phyloP scores from a whole-genome alignment of 2,888 invertebrate genomes.

The Formica aserva region DNA sequence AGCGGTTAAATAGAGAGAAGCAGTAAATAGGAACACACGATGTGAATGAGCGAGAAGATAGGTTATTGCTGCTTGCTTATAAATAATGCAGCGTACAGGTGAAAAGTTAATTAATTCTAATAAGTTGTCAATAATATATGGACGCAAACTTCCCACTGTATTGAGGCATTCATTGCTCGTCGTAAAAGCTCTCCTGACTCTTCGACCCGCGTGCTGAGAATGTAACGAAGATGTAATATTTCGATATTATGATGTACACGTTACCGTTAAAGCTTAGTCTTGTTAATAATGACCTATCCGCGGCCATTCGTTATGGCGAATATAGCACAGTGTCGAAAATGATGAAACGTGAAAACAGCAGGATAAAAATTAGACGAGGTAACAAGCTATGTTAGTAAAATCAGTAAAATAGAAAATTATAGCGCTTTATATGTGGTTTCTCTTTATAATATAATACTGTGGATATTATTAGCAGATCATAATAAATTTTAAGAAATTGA shows the following conservation, averaged over 20 bases:
- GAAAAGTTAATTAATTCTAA: conserved; percentile 82
- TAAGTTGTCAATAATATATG: conserved; percentile 78
- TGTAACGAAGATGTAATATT: conserved; percentile 69
- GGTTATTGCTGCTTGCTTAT: conserved; percentile 46
- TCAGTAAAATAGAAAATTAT: background rate
- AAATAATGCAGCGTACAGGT: conserved; percentile 65
- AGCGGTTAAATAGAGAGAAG: background rate
- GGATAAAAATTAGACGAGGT: background rate
- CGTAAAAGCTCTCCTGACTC: conserved; percentile 68
- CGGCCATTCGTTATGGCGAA: background rate
- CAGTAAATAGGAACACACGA: conserved; percentile 30
- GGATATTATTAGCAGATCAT: background rate
- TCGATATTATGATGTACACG: conserved; percentile 54
- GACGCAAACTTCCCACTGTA: conserved; percentile 47
- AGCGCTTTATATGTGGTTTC: background rate
- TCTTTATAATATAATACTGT: no score
- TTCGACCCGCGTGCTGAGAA: conserved; percentile 57
- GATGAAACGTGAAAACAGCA: background rate
- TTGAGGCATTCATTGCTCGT: conserved; percentile 69
- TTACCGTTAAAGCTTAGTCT: conserved; percentile 54
- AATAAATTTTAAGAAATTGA: background rate
- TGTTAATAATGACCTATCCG: conserved; percentile 42
- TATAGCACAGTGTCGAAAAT: background rate
- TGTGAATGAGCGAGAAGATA: conserved; percentile 18
- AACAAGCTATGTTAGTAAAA: background rate